These are phyloP conservation scores for Napeogenes inachia DNA, from an alignment of 2,888 invertebrate genomes.

Conservation along the genomic window DNA sequence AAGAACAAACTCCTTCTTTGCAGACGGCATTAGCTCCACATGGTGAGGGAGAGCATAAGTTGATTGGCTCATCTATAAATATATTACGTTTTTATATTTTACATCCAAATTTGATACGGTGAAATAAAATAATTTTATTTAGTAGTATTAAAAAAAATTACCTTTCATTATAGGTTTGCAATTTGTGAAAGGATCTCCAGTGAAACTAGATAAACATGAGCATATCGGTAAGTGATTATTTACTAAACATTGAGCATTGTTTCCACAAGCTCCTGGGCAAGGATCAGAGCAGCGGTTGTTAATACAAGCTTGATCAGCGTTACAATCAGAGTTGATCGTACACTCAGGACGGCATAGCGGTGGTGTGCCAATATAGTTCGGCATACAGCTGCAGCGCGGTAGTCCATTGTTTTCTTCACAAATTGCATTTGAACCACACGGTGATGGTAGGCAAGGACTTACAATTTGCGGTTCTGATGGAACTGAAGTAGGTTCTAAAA, in stretches of 20 bases:
- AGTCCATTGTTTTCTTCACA: conserved; percentile 82
- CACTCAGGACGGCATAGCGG: conserved; percentile 87
- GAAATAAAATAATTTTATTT: conserved; percentile 8
- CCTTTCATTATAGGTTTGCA: conserved; percentile 57
- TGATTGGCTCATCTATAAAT: conserved; percentile 46
- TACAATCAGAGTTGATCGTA: conserved; percentile 83
- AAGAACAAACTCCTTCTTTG: conserved; percentile 81
- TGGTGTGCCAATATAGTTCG: conserved; percentile 85
- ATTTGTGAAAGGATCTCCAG: conserved; percentile 84
- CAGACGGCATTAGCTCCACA: conserved; percentile 83
- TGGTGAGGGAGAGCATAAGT: conserved; percentile 83
- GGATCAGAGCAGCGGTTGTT: conserved; percentile 85
- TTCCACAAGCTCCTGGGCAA: conserved; percentile 87
- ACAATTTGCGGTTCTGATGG: conserved; percentile 42
- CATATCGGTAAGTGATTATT: conserved; percentile 83
- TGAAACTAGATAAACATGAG: conserved; percentile 81
- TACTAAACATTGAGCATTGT: conserved; percentile 84
- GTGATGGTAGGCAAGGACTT: conserved; percentile 84
- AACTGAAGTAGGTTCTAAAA: conserved; percentile 52
- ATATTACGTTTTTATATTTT: too few relatives aligned
- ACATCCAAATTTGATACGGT: too few relatives aligned
- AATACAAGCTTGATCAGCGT: conserved; percentile 82
- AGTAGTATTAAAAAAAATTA: conserved; percentile 32
- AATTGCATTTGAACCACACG: conserved; percentile 87
- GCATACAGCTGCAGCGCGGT: conserved; percentile 83